phyloP scores from a whole-genome alignment of 2,888 invertebrate genomes.

The Acleris sparsana region DNA sequence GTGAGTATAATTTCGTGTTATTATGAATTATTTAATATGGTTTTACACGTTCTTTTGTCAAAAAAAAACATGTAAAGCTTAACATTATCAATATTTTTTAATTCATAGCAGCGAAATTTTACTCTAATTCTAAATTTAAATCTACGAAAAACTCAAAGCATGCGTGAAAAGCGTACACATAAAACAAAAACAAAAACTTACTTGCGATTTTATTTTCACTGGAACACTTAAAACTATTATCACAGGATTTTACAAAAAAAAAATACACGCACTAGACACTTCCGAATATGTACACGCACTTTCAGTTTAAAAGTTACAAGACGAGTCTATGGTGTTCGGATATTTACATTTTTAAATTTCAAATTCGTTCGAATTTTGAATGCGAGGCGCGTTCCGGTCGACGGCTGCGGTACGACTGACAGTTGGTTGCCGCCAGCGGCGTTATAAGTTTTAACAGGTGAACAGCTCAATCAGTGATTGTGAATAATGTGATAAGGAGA shows the following conservation, averaged over 20 bases:
- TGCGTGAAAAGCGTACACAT: neutral
- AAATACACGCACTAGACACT: conserved; percentile 53
- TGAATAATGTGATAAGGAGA: conserved; percentile 44
- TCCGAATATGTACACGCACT: conserved; percentile 46
- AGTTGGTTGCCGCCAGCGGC: conserved; percentile 52
- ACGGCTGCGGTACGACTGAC: conserved; percentile 58
- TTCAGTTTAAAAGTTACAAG: conserved; percentile 48
- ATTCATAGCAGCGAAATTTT: too few relatives aligned
- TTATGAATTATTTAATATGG: too few relatives aligned
- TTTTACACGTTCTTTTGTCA: too few relatives aligned
- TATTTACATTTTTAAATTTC: conserved; percentile 53
- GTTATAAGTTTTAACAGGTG: conserved; percentile 63
- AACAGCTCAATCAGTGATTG: conserved; percentile 71
- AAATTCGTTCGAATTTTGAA: conserved; percentile 43
- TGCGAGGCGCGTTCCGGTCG: conserved; percentile 52
- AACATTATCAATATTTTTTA: too few relatives aligned
- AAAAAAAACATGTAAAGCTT: too few relatives aligned
- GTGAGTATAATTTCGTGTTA: too few relatives aligned
- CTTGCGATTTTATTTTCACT: conserved; percentile 58
- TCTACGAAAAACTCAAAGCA: conserved; percentile 23
- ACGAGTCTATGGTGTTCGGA: conserved; percentile 37
- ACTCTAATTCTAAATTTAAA: neutral
- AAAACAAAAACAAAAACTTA: conserved; percentile 56
- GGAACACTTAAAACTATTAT: conserved; percentile 71
- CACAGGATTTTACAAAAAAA: conserved; percentile 73